Conservation (phyloP, 2,888 invertebrate genomes). For the Tetragnatha montana region DNA sequence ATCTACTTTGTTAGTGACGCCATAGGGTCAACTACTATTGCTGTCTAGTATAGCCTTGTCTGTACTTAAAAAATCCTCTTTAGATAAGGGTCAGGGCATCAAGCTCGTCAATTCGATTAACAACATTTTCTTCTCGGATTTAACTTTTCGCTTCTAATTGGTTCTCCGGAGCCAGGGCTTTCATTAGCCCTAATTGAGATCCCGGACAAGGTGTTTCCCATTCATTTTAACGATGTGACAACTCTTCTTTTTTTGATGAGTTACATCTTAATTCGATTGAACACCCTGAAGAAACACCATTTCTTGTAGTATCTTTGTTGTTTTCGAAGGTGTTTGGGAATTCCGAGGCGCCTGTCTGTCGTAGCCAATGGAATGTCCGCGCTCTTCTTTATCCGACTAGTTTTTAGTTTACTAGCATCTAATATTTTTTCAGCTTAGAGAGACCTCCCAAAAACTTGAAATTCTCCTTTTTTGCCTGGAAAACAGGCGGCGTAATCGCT, state of each 20-base stretch:
- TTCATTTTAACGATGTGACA: background rate
- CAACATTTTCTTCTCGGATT: background rate
- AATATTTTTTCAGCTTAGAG: no score
- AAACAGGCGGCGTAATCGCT: no score
- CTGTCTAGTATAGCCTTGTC: no score
- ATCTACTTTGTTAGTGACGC: no score
- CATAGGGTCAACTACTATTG: no score
- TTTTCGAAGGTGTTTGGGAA: background rate
- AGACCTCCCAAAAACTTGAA: no score
- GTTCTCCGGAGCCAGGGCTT: background rate
- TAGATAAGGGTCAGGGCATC: background rate
- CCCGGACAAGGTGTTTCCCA: background rate
- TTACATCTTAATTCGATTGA: background rate
- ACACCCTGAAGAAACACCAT: no score
- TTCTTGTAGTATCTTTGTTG: background rate
- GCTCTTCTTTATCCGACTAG: background rate
- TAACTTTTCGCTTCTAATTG: slow-evolving; percentile 1
- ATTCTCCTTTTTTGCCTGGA: no score
- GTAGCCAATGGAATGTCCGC: no score
- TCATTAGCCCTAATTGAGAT: background rate
- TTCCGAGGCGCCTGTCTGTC: background rate
- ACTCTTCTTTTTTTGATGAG: background rate
- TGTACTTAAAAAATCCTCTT: background rate
- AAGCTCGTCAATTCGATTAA: background rate
- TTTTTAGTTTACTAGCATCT: background rate